phyloP scores from a whole-genome alignment of 64 coral and sea anemone genomes.

The Stichodactyla helianthus region DNA sequence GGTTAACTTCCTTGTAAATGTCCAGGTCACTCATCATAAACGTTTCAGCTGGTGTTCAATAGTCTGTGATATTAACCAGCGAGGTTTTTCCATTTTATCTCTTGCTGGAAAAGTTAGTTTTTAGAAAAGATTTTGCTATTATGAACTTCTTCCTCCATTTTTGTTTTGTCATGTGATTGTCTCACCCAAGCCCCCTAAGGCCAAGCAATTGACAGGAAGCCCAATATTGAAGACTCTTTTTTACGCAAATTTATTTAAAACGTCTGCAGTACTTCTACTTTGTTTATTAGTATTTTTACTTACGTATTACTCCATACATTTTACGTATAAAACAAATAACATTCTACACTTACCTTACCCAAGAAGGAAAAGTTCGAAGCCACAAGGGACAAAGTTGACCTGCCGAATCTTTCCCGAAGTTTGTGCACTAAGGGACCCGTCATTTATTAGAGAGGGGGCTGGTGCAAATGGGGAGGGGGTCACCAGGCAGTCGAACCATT shows the following conservation, averaged over 20 bases:
- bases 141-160: neutral
- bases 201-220: neutral
- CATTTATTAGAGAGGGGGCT: too few species aligned
- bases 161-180: constrained; percentile 13
- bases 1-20: constrained; percentile 25
- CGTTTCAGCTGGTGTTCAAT: neutral
- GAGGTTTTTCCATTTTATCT: neutral
- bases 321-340: neutral
- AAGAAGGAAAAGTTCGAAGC: neutral
- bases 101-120: neutral
- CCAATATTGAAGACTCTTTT: neutral
- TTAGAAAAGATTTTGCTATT: neutral
- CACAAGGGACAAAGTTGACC: too few species aligned
- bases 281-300: neutral
- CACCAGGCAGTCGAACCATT: too few species aligned
- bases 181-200: neutral
- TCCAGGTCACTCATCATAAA: constrained; percentile 39
- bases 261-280: too few species aligned
- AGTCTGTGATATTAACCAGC: neutral
- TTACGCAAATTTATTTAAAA: neutral
- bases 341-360: neutral
- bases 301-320: neutral
- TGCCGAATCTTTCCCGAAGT: neutral
- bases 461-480: too few species aligned
- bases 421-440: neutral